Base-by-base conservation (phyloP, 92 coral and sea anemone species). In the Paramuricea clavata region DNA sequence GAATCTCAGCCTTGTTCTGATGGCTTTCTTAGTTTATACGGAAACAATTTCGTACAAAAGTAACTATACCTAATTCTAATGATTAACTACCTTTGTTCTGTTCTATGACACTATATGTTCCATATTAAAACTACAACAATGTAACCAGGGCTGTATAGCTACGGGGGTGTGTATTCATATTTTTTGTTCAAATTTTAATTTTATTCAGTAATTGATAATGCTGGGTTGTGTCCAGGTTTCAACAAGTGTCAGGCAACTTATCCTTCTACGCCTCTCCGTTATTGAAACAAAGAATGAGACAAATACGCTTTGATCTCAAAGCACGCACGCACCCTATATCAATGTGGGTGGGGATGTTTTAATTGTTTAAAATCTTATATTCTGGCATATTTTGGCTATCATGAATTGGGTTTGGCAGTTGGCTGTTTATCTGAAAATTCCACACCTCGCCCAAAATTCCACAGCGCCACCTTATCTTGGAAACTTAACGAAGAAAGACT, bases 301-400 rank as follows among this genome's bases (percentile, higher is more conserved):
- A 54, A 21, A 21, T 21, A 19, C 4, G 6, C 62, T 54, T 54
- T 54, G 59, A 19, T 54, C 25, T 9, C 62, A 54, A 54, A 19
- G 27, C 17, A 54, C 19, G 54, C 54, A 47, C 54, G 54, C 2
- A 12, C 54, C n/a, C n/a, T n/a, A n/a, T 47, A 47, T 54, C 23
- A 54, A 21, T 10, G 22, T 54, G n/a, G 72, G 72, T 21, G 72
- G 39, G 21, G 23, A 31, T 30, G 12, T 65, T 65, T 28, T 65
- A 28, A 26, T 65, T 65, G n/a, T 65, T 16, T 28, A 64, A 30
- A 26, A 10, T 39, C 10, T 4, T 39, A 39, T 39, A 39, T 39
- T 39, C 10, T 39, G 44, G 44, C 72, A 65, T 65, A 65, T 65
- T 65, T 65, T 65, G 39, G n/a, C 72, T 10, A 31, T 65, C 41